Base-by-base conservation (phyloP, 2,888 invertebrate species). In the Diaphora mendica region DNA sequence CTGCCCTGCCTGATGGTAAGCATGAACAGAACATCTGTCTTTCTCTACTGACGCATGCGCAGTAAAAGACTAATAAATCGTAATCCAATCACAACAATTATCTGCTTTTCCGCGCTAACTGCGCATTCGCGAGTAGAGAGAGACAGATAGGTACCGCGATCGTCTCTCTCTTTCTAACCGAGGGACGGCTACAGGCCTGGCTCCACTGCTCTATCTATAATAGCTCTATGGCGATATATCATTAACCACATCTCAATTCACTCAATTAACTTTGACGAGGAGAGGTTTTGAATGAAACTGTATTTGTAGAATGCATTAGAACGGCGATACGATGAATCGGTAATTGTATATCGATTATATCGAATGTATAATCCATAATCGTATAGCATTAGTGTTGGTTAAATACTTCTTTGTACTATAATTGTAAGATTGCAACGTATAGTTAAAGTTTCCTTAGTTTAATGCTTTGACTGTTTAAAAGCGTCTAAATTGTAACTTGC, bases 171-270 rank as follows among this genome's bases (percentile, higher is more conserved):
- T n/a, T n/a, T n/a, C n/a, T n/a, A n/a, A n/a, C n/a, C n/a, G n/a
- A n/a, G n/a, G n/a, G n/a, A n/a, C n/a, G n/a, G n/a, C n/a, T n/a
- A n/a, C n/a, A n/a, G n/a, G n/a, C n/a, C n/a, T n/a, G n/a, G n/a
- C n/a, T n/a, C n/a, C n/a, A n/a, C n/a, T n/a, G n/a, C n/a, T n/a
- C n/a, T n/a, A n/a, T n/a, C n/a, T n/a, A n/a, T n/a, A n/a, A n/a
- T n/a, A n/a, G n/a, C n/a, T n/a, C n/a, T n/a, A n/a, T n/a, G n/a
- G 44, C 23, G 20, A 15, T 3, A 59, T 55, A 35, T 65, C 75
- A 77, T 76, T 73, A 68, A 73, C 68, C 9, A 73, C 70, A 79
- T 20, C 68, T 77, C 77, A 83, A 81, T 77, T 44, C 2, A 64
- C 59, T 5, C 39, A 23, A 72, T 71, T 15, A 69, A 69, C 71